Evolutionary conservation across 2,113 vertebrate species (phyloP), one percentile per base, ranked within the genome.

Genomic region (Nerophis ophidion): DNA sequence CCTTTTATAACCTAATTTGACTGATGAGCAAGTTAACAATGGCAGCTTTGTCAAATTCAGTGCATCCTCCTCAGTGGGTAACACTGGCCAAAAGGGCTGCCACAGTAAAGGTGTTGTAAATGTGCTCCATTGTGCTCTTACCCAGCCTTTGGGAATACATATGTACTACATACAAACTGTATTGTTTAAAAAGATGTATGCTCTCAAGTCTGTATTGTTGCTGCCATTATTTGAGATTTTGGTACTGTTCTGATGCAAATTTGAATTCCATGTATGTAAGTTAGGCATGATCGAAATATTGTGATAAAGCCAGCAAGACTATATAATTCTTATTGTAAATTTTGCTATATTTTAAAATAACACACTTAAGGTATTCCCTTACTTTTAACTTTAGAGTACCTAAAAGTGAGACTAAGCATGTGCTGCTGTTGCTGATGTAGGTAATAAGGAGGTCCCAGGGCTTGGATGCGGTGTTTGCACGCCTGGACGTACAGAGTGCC

Each of bases 361-460:
- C 17, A 12, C 5, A 6, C 5, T 48, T 26, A 26, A 26, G 35
- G 38, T 9, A 38, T 15, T 11, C 5, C 13, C 1, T 55, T 55
- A 38, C 34, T 38, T 5, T 5, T 9, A 56, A 7, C 13, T n/a
- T 42, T 55, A 40, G 54, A 42, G 5, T 38, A 38, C 7, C 15
- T 33, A 11, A 12, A 50, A 26, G 26, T 26, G 26, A 50, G 42
- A 19, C 17, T 49, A 26, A 50, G 12, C 48, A 50, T 12, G 19
- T 12, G 26, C 2, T 50, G 19, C 11, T 50, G 19, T 5, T 50
- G 33, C 16, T 10, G 34, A 9, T 42, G 6, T 42, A 60, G 97
- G 94, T 93, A 5, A 93, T 99, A 66, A 89, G 87, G 75, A 92
- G 90, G 70, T 89, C 90, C 0, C 92, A 94, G 62, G 88, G 82